Conservation (phyloP, 1,140 invertebrate species). For the Bombus balteatus region DNA sequence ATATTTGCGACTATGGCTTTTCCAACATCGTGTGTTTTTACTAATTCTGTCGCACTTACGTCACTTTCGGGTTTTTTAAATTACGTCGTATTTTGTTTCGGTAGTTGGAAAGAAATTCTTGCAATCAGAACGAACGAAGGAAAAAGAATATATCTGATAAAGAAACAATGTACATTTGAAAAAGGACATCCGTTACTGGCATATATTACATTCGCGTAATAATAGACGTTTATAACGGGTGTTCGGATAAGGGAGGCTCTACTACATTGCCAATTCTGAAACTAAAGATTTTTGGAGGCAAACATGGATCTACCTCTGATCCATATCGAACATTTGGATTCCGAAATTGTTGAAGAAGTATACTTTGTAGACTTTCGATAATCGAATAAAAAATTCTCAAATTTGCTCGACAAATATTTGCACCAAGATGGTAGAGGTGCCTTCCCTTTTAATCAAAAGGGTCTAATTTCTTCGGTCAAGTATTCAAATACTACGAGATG, state of each 20-base stretch:
- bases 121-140: no score
- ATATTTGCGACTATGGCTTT: no score
- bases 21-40: no score
- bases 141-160: no score
- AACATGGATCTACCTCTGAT: neutral
- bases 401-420: slow-evolving; percentile 32
- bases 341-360: neutral
- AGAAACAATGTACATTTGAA: no score
- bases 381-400: neutral
- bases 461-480: neutral
- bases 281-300: neutral
- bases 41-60: no score
- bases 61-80: no score
- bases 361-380: neutral
- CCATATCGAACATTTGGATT: neutral
- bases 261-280: neutral
- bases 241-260: neutral
- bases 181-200: no score
- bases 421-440: neutral
- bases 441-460: neutral
- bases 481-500: neutral
- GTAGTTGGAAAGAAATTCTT: no score
- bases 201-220: no score
- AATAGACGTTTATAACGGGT: no score
- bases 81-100: no score